Base-by-base conservation (phyloP, 1,140 invertebrate genomes). In the Drosophila lacertosa region DNA sequence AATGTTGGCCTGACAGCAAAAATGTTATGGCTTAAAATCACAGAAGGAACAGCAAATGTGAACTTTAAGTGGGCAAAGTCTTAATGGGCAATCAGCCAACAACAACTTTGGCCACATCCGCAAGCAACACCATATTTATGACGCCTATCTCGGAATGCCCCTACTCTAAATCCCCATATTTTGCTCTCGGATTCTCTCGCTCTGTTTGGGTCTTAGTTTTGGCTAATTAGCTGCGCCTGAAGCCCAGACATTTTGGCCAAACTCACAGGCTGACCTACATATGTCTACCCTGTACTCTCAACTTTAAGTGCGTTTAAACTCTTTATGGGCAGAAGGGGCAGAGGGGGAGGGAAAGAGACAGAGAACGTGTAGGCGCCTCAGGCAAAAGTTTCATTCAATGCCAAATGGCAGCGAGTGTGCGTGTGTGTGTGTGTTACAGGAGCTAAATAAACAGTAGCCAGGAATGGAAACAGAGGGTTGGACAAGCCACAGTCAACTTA, bases 191-290 rank as follows among this genome's bases (percentile, higher is more conserved):
- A 2, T 20, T 16, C 26, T 15, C 37, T 11, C 20, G 20, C 24
- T 35, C 15, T 42, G 18, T 16, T 15, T 42, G 4, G 40, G 40
- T 42, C 40, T 45, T 45, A 45, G n/a, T 22, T 64, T 53, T 70
- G 59, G 71, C 66, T 74, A 74, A 74, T 74, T 74, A 74, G 71
- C 71, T 70, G 71, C 66, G 58, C 66, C 59, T 64, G 62, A 50
- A 71, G 62, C 62, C 65, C 42, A 63, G 45, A 55, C 29, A 26
- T 29, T 45, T 68, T 22, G 47, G 35, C 24, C 54, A 62, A 51
- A 47, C 51, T 62, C 39, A 11, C 39, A n/a, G n/a, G 59, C 54
- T 74, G 67, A 70, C 66, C 66, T 64, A 74, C 66, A 74, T 64
- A 58, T 15, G 40, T 16, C 51, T 26, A 24, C 32, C 11, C 6